Percentiles rank a stretch among this genome's conserved stretches.
These are phyloP conservation scores for Petaurus breviceps DNA, from an alignment of 2,113 vertebrate species.

Conservation along the genomic window DNA sequence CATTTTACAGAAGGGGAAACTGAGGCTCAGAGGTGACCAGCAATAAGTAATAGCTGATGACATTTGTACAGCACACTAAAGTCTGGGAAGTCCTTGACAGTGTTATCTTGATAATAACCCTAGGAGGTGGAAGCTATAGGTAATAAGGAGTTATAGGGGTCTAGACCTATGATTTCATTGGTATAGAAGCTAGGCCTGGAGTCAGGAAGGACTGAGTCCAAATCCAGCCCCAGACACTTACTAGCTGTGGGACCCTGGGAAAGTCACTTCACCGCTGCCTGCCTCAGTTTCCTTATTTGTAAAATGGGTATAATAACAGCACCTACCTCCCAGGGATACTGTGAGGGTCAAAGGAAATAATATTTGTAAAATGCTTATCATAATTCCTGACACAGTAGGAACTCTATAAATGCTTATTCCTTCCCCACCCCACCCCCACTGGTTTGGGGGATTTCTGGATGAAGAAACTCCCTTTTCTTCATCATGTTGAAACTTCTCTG, in stretches of 20 bases:
- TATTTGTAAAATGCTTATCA: neutral
- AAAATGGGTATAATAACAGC: neutral
- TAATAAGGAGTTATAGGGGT: neutral
- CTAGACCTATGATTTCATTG: neutral
- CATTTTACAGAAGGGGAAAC: neutral
- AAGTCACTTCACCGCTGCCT: neutral
- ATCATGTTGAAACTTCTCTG: neutral
- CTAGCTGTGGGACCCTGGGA: neutral
- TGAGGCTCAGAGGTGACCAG: neutral
- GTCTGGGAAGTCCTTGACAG: neutral
- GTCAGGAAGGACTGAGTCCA: neutral
- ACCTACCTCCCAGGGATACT: neutral
- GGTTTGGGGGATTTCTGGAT: neutral
- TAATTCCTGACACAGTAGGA: neutral
- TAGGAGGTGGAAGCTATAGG: neutral
- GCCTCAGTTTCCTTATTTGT: neutral
- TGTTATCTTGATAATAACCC: neutral
- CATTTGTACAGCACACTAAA: neutral
- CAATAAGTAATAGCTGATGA: neutral
- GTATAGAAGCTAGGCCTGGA: neutral
- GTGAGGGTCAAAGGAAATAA: neutral
- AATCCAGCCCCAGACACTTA: neutral
- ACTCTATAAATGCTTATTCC: neutral
- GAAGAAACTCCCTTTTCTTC: neutral
- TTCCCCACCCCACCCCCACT: neutral